Evolutionary conservation across 1,140 invertebrate genomes (phyloP), one percentile per base, ranked within the genome.

Genomic region (Portunus trituberculatus): DNA sequence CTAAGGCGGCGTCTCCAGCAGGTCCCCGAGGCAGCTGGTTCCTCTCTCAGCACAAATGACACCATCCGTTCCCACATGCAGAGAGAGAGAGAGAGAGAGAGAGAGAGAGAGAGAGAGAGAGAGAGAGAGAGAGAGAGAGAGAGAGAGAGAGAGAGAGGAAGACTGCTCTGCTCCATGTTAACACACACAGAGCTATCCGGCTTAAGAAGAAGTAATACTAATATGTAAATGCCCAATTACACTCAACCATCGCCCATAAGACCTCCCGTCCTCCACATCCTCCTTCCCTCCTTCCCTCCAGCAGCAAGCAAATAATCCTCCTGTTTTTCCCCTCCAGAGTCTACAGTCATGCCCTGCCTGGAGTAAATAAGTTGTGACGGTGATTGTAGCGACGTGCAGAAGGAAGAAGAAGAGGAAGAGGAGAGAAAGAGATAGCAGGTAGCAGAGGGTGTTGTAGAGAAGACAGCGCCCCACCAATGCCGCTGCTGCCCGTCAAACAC

Each of bases 61-160:
- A 76, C 67, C 67, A 76, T 76, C 67, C 67, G 67, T 76, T 76
- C 67, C 67, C 67, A 46, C 25, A 25, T 45, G 48, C 25, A 76
- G 67, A 12, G 67, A 76, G 67, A 29, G 88, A 90, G 28, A 46
- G 88, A 90, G 39, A 46, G 88, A 90, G 88, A 52, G 88, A 46
- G 87, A 76, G 59, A 76, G 59, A 76, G 59, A 76, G 59, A 76
- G 59, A 76, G 59, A 76, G 59, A 76, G 59, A 76, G 59, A 76
- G 59, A 16, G 67, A 76, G 67, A 76, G 67, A n/a, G 67, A 25
- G 67, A n/a, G 67, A 59, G 52, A 59, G 52, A 59, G 52, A 59
- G 52, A 59, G 52, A 59, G 52, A 59, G 52, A 59, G 52, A 59
- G 52, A 59, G 52, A 59, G 52, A 59, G 52, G 12, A 10, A 59